Base-by-base conservation (phyloP, 2,113 vertebrate species). In the Meleagris gallopavo region DNA sequence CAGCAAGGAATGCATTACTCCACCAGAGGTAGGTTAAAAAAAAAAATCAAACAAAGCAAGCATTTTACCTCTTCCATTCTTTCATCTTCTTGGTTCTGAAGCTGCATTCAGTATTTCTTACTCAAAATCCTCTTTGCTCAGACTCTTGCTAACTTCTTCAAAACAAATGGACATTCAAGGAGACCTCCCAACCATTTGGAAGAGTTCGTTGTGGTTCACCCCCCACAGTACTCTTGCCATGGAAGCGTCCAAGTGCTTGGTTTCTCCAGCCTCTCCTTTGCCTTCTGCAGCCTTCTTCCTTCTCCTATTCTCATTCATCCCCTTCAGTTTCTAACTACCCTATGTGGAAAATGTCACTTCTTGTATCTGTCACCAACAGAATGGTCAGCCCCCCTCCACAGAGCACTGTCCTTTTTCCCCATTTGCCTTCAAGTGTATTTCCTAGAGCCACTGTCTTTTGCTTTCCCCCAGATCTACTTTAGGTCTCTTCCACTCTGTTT, bases 321-420 rank as follows among this genome's bases (percentile, higher is more conserved):
- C 34, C 22, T 52, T 55, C 38, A 75, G 38, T 19, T 81, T 75
- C 73, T 86, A 65, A 45, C 38, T 41, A 66, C 41, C 61, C 57
- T 38, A 0, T 2, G 1, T 46, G 54, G 72, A 52, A 94, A 57
- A 73, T 2, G 4, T 52, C 29, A 20, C 17, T 52, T 89, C 65
- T 77, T 52, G 62, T 21, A 60, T 25, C 25, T 15, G 5, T 85
- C 75, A 25, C 57, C 16, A 29, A 36, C n/a, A 70, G 62, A 43
- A 40, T 20, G 40, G 40, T 29, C 62, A 41, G 27, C 40, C 62
- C 29, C 18, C 52, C 67, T 71, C 25, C 21, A 7, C 21, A 32
- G 2, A 65, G 32, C 0, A 0, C 22, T 80, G 48, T 36, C 40
- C 45, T 86, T 70, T 50, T 19, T 0, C 20, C 0, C 30, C 11